Base-by-base conservation (phyloP, 2,888 invertebrate species). In the Silvanus unidentatus region DNA sequence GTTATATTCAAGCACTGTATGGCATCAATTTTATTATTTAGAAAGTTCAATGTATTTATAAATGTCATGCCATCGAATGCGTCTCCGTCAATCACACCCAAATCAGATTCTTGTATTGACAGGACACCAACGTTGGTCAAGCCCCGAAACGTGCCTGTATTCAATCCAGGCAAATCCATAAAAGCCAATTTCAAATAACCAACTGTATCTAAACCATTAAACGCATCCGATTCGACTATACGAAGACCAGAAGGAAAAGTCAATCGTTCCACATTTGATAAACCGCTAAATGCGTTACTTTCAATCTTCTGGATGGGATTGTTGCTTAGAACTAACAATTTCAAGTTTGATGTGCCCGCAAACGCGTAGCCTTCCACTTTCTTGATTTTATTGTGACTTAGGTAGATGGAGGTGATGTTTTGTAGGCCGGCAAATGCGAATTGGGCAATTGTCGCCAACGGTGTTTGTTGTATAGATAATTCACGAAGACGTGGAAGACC, bases 391-490 rank as follows among this genome's bases (percentile, higher is more conserved):
- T 80, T 80, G 66, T 79, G 73, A 32, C 76, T 75, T 39, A 77
- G 52, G 82, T 76, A 53, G 83, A 76, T 61, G 83, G 82, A 42
- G 79, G 81, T 51, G 84, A 94, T 80, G 63, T 88, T 89, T 60
- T 88, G 88, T 11, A 92, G 75, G 1, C 87, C 86, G 34, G 89
- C 86, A 65, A 96, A 90, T 10, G 92, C 86, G 63, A 87, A 88
- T 43, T 86, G 84, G 30, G 89, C 84, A 43, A 94, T 84, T 22
- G 82, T 83, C 40, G 82, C 77, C 42, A 95, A 74, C 1, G 88
- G 88, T 9, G 94, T 93, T 60, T 91, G 84, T 64, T 91, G 90
- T 54, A 95, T 88, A 56, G 88, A 86, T 32, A 90, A 79, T 63
- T 83, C 88, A 62, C 79, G 79, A 5, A 96, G 78, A 10, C 86